A percentile compares a stretch with the other conserved stretches of the same genome.
Evolutionary conservation across 2,888 invertebrate species (phyloP).

Genomic region (Nycteola revayana): DNA sequence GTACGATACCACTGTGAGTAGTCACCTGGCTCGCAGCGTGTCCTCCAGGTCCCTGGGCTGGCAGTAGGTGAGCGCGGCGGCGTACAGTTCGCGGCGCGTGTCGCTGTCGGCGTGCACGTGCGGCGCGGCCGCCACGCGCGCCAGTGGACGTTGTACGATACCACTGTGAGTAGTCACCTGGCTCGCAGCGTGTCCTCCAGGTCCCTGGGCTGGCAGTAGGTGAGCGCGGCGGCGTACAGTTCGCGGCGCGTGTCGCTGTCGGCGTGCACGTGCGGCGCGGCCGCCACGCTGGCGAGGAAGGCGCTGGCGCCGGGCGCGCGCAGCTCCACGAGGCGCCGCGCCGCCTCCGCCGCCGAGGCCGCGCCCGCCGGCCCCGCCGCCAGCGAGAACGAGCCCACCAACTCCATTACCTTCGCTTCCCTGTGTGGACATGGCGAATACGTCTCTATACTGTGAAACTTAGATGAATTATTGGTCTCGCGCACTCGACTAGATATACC

Average conservation of each 20-base stretch:
- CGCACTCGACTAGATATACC: too few species aligned
- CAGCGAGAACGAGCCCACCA: conserved; percentile 41
- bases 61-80: conserved; percentile 50
- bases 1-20: too few species aligned
- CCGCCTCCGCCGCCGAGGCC: conserved; percentile 45
- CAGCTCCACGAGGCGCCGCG: conserved; percentile 42
- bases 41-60: conserved; percentile 31
- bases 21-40: conserved; percentile 41
- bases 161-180: conserved; percentile 26
- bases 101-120: conserved; percentile 49
- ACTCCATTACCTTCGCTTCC: conserved; percentile 54
- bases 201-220: conserved; percentile 27
- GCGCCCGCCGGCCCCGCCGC: conserved; percentile 45
- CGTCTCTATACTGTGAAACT: too few species aligned
- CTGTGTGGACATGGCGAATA: too few species aligned
- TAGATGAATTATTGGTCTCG: too few species aligned
- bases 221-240: conserved; percentile 53
- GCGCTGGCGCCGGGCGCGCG: conserved; percentile 38
- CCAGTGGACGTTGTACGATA: conserved; percentile 26
- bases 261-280: conserved; percentile 45
- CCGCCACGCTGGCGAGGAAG: conserved; percentile 45
- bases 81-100: conserved; percentile 44
- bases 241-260: conserved; percentile 41
- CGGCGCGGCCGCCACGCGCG: too few species aligned
- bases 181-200: conserved; percentile 43